These are phyloP conservation scores for Bufotes viridis DNA, from an alignment of 2,797 vertebrate species.

Conservation along the genomic window DNA sequence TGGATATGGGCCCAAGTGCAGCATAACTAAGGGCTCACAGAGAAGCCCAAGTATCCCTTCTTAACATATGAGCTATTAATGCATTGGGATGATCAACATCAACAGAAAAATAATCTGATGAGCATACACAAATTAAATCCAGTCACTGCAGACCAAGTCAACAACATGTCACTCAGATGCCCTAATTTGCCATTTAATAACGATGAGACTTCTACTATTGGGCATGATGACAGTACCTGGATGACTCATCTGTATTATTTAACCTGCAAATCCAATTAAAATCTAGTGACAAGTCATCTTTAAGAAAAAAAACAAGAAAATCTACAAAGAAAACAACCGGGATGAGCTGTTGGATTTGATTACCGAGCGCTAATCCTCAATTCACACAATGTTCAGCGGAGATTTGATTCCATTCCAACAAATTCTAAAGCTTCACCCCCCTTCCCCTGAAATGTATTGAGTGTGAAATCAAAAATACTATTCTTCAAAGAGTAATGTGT, in stretches of 20 bases:
- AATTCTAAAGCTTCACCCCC: conserved; percentile 14
- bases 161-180: not conserved
- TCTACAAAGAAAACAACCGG: conserved; percentile 65
- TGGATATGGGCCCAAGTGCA: not conserved
- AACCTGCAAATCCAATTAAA: not conserved
- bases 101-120: not conserved
- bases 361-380: conserved; percentile 75
- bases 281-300: not conserved
- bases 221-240: not conserved
- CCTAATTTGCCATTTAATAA: not conserved
- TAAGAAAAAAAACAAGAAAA: not conserved
- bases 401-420: conserved; percentile 73
- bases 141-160: not conserved
- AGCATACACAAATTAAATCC: not conserved
- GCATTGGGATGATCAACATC: not conserved
- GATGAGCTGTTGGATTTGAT: conserved; percentile 73
- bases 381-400: conserved; percentile 76
- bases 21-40: not conserved
- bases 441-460: conserved; percentile 65
- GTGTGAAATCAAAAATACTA: conserved; percentile 76
- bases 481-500: conserved; percentile 69
- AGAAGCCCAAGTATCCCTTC: not conserved
- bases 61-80: not conserved
- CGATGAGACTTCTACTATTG: not conserved
- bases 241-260: not conserved